Evolutionary conservation across 2,888 invertebrate species (phyloP), one percentile per base, ranked within the genome.

Genomic region (Sarcophaga rosellei): DNA sequence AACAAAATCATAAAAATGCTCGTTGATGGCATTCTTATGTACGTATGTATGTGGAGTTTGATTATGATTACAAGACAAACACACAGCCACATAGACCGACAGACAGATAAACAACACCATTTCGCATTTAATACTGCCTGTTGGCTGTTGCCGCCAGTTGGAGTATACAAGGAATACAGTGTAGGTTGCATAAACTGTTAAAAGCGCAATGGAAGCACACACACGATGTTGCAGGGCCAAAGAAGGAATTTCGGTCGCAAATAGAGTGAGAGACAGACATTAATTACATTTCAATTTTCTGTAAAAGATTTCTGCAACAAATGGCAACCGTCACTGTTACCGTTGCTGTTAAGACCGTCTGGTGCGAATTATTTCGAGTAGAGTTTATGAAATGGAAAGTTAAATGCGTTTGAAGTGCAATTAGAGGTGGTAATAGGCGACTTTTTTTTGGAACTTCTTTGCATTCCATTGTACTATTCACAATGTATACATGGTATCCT

Each of bases 201-300:
- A 15, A 15, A 53, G 15, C 0, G 4, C 17, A 53, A 53, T 53
- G 53, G 53, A 17, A 4, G 3, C 17, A 53, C 4, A 53, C 35
- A 35, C 35, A 35, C 10, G 35, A 2, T 35, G 53, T 53, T 53
- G 17, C 53, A 53, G 53, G 15, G 35, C 35, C 35, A 35, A 35
- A 35, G 35, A 35, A 35, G 10, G 35, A 35, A 35, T 53, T 53
- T 5, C 12, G 17, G 0, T 4, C 2, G 17, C 53, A 53, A 53
- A 53, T 53, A 53, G 53, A 53, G 2, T 17, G 53, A 53, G 35
- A 53, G 35, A 70, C 35, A 75, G 70, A 84, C 74, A 74, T 79
- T 84, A 80, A 84, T 84, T 80, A 80, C 79, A 84, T 75, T 84
- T 84, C 69, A 84, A 84, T 80, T 53, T 84, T 80, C 47, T 70